Base-by-base conservation (phyloP, 2,113 vertebrate species). In the Melozone crissalis region DNA sequence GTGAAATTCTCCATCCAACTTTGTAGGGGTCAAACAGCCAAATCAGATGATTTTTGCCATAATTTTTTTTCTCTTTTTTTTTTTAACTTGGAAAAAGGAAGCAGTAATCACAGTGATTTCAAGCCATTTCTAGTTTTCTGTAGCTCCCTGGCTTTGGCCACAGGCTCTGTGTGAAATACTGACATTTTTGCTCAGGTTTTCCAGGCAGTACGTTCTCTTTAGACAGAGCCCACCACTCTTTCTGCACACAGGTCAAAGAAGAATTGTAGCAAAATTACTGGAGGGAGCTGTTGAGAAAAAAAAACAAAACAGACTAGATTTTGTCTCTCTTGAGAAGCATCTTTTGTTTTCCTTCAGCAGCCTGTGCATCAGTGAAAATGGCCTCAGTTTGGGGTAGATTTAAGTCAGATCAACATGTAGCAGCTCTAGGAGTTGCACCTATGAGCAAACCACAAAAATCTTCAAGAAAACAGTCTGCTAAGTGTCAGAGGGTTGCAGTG, bases 291-390 rank as follows among this genome's bases (percentile, higher is more conserved):
- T 31, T 62, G 41, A 44, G 28, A 16, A 22, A 17, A 4, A 2
- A 2, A 18, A 11, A 3, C 2, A 18, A 12, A 4, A 1, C 28
- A 46, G 3, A 11, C 15, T 28, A 5, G 8, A 30, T 58, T 91
- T 84, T 65, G 7, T 3, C 31, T 73, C 2, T 49, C 9, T 73
- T 35, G 59, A 57, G 39, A 83, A 93, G 21, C 14, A 55, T 33
- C 5, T 35, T 33, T 35, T 57, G 11, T 35, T 86, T 61, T 13
- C 13, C 16, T 79, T 2, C 26, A 28, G 67, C 44, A 74, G 21
- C 3, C 46, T 52, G 13, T 33, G 16, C 23, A 51, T 28, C 15
- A 43, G 35, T 24, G n/a, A 24, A 77, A 76, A 90, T 11, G 22
- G 15, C n/a, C 16, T 84, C 35, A n/a, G 1, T 62, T 20, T 41